Evolutionary conservation across 2,797 vertebrate genomes (phyloP).

Genomic region (Petrocephalus schoutedeni): DNA sequence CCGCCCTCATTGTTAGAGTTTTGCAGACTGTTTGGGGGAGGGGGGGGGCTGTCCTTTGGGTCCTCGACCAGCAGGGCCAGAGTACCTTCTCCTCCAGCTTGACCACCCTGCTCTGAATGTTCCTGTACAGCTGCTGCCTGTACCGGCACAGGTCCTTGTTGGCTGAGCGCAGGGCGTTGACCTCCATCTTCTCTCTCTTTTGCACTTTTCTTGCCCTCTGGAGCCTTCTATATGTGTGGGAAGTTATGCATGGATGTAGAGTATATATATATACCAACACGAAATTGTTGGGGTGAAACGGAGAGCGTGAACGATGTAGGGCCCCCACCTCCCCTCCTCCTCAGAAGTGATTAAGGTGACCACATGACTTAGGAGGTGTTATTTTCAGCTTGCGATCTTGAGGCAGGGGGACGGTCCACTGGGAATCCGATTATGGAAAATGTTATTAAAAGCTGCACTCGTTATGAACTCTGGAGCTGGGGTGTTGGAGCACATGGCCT

Average conservation of each 20-base stretch:
- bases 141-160: not conserved
- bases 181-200: not conserved
- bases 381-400: conserved; percentile 15
- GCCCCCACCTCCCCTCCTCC: not conserved
- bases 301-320: not conserved
- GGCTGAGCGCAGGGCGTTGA: not conserved
- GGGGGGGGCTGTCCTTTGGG: not conserved
- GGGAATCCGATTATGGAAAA: conserved; percentile 16
- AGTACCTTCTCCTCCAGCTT: not conserved
- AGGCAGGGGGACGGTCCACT: not conserved
- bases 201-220: not conserved
- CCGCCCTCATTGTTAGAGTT: not conserved
- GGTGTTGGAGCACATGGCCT: not conserved
- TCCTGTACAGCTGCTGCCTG: not conserved
- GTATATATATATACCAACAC: not conserved
- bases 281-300: not conserved
- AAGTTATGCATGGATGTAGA: not conserved
- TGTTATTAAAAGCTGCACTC: conserved; percentile 19
- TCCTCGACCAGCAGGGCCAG: not conserved
- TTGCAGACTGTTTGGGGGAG: not conserved
- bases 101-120: not conserved
- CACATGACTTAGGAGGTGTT: conserved; percentile 12
- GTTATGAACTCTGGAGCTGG: not conserved
- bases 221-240: not conserved
- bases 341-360: conserved; percentile 4